Percentiles rank a stretch among this genome's conserved stretches.
Evolutionary conservation across 30 jellyfish, hydroid and myxozoan genomes (phyloP).

Genomic region (Sanderia malayensis): DNA sequence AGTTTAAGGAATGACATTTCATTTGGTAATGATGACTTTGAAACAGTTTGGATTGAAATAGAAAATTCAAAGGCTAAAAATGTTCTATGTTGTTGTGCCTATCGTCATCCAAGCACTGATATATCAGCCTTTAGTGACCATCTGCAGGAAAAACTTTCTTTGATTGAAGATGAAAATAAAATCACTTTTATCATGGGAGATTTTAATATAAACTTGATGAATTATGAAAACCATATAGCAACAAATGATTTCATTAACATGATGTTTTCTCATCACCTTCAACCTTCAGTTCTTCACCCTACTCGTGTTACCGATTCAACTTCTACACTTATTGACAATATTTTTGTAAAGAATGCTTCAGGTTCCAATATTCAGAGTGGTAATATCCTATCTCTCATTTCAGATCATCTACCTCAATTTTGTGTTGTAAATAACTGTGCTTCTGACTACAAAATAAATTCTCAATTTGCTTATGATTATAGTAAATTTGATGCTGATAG

Average conservation of each 20-base stretch:
- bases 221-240: slow-evolving; percentile 26
- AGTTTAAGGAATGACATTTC: slow-evolving; percentile 18
- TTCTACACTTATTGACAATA: slow-evolving; percentile 46
- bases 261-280: slow-evolving; percentile 37
- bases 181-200: too few relatives aligned
- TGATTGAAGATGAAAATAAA: too few relatives aligned
- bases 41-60: slow-evolving; percentile 22
- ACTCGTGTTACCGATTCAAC: slow-evolving; percentile 30
- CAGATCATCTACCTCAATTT: slow-evolving; percentile 45
- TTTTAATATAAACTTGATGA: slow-evolving; percentile 10
- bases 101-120: slow-evolving; percentile 30
- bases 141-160: slow-evolving; percentile 29
- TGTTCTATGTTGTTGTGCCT: slow-evolving; percentile 22
- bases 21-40: slow-evolving; percentile 24
- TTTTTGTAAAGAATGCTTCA: slow-evolving; percentile 15
- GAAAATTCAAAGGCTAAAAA: slow-evolving; percentile 24
- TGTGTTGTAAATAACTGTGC: slow-evolving; percentile 17
- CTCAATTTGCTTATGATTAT: slow-evolving; percentile 30
- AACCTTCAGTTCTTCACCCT: slow-evolving; percentile 47
- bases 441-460: slow-evolving; percentile 21
- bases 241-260: slow-evolving; percentile 38
- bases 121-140: slow-evolving; percentile 16
- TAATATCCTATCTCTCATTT: slow-evolving; percentile 39
- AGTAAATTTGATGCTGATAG: slow-evolving; percentile 23
- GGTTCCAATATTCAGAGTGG: slow-evolving; percentile 45